Evolutionary conservation across 2,797 vertebrate species (phyloP), one percentile per base, ranked within the genome.

Genomic region (Bradypus variegatus): DNA sequence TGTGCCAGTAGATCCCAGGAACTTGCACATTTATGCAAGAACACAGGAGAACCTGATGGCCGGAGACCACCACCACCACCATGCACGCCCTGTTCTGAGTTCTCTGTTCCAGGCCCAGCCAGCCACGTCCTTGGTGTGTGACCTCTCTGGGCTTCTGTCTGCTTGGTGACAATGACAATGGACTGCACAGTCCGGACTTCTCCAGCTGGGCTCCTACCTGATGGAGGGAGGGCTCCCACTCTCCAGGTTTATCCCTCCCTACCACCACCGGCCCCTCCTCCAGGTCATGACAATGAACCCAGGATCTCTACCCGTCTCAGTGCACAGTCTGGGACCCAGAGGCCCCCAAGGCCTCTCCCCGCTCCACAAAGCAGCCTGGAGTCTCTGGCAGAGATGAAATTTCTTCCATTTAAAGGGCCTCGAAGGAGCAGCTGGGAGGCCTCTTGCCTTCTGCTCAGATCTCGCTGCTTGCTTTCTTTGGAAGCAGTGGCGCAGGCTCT

Each of bases 241-340:
- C n/a, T 9, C 67, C 2, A 1, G 15, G 8, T 50, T 4, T 15
- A 2, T 27, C 8, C 4, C 12, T 1, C 19, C 5, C 16, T 19
- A 50, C 50, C 50, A 50, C 58, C 19, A 29, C 38, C 50, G 38
- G 2, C 18, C 41, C 27, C 33, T 45, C 25, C 7, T 8, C 36
- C 15, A 19, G 73, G 5, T 62, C 55, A 16, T 0, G n/a, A 19
- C n/a, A 53, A 3, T 25, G 2, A 48, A 5, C 31, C 38, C 60
- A 6, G 53, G n/a, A 31, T 31, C 33, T 60, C 11, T 36, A 50
- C 69, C 29, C 58, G 55, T 25, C 53, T 53, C 8, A 29, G 8
- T 14, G 31, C 8, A 25, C 8, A 25, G 29, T n/a, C 13, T 8
- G 64, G 23, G 50, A 6, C 23, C 31, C 88, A 27, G 60, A 75